Base-by-base conservation (phyloP, 2,888 invertebrate species). In the Synanthedon myopaeformis region DNA sequence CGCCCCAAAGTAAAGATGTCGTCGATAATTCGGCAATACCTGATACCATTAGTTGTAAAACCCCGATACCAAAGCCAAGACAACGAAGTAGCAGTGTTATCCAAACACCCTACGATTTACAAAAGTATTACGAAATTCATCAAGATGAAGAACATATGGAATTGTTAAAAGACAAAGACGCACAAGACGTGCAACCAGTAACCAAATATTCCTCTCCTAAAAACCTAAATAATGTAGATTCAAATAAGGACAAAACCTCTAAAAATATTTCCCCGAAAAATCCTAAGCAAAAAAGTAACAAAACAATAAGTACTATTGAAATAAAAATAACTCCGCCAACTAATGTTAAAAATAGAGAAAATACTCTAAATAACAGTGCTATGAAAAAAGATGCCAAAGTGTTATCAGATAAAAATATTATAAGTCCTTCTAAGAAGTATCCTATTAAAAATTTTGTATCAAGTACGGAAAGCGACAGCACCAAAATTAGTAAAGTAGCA, bases 351-450 rank as follows among this genome's bases (percentile, higher is more conserved):
- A 77, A 73, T 63, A 82, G 77, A 67, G 75, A 78, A 58, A 80
- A 74, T 61, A 68, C 64, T 65, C 64, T 70, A 58, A 76, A 76
- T 59, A 74, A 70, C 69, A 79, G 82, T 84, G 82, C 85, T 84
- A 85, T 87, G 80, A 66, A 71, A 60, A 79, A 71, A 66, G 77
- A 82, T 67, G 77, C 85, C 86, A 86, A 86, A 87, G 87, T 85
- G 58, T 60, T 80, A 71, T 72, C 82, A 60, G 69, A 67, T 69
- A 83, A 82, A 72, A 83, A 81, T 73, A 64, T 79, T 59, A 75
- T 86, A 72, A 87, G 86, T 69, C 86, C 87, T 42, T 84, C 85
- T 53, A 87, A 88, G 62, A 88, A 88, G 61, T 88, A 87, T 68
- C 84, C 87, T 11, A 66, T 71, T 42, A 88, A 84, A 59, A 85